Base-by-base conservation (phyloP, 2,888 invertebrate genomes). In the Clepsis dumicolana region DNA sequence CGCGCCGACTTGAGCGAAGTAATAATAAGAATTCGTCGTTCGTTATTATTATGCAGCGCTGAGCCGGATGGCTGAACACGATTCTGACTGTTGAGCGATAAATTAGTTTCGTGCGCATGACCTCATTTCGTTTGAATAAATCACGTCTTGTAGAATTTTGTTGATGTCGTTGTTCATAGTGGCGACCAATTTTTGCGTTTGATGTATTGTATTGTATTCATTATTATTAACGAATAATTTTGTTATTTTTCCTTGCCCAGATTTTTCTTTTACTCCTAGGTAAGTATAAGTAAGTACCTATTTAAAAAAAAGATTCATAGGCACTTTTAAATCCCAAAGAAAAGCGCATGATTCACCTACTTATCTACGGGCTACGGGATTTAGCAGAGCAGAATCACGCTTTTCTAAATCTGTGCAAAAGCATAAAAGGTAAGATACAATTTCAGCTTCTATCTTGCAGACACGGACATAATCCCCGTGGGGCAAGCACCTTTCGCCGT, bases 21-120 rank as follows among this genome's bases (percentile, higher is more conserved):
- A 80, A 81, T 84, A 84, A 83, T 84, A 84, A 83, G 82, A 81
- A 66, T 60, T 54, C 56, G 61, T 67, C 62, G 62, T 62, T 67
- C 62, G 56, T 56, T 66, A 66, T 66, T 66, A 61, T 66, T 62
- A 56, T 67, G 61, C 62, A 27, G 61, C 54, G 54, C 35, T 48
- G 54, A 66, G 48, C 35, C 62, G 61, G 35, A 50, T 66, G 54
- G 61, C 54, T 54, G 62, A 62, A 25, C 48, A 62, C 35, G 50
- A 59, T 25, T 59, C 25, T 18, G 50, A 24, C 21, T 29, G 50
- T 62, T 62, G 61, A 56, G 66, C 62, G 61, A 62, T 38, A 54
- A 62, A 62, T 18, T 54, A 35, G 66, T 67, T 67, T 62, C 24
- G 66, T 67, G 48, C 54, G 66, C 66, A 56, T 67, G 66, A 50